Percentiles rank a stretch among this genome's conserved stretches.
Conservation (phyloP, 2,113 vertebrate genomes). For the Ceyx margarethae region DNA sequence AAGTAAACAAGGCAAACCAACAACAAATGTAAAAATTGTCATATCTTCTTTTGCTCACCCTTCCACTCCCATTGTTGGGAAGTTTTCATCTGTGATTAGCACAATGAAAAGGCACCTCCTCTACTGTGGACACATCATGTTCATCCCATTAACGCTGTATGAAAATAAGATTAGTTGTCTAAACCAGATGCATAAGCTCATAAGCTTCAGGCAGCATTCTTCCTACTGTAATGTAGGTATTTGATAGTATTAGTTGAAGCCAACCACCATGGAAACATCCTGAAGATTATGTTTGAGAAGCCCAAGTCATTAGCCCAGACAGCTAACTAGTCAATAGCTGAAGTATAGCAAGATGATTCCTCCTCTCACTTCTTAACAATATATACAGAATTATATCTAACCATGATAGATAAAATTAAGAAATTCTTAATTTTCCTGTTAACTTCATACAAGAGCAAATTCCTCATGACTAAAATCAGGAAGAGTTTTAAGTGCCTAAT, state of each 20-base stretch:
- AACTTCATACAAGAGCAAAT: neutral
- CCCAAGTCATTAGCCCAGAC: neutral
- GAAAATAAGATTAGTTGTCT: neutral
- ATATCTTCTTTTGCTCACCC: neutral
- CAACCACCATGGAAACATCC: neutral
- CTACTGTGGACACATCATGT: neutral
- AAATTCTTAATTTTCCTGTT: neutral
- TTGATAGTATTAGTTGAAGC: neutral
- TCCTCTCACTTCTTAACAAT: neutral
- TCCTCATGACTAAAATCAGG: neutral
- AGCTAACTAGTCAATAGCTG: neutral
- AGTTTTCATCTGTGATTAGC: neutral
- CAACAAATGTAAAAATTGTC: neutral
- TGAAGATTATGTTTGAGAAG: neutral
- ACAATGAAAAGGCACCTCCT: neutral
- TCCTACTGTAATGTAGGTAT: neutral
- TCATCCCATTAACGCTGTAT: accelerated
- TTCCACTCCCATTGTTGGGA: neutral
- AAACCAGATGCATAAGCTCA: neutral
- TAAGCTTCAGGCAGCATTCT: neutral
- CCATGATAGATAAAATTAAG: neutral
- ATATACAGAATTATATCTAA: neutral
- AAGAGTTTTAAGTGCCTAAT: neutral
- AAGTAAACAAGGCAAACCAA: neutral
- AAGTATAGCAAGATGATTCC: neutral